Conservation (phyloP, 2,113 vertebrate species). For the Turdus rufiventris region DNA sequence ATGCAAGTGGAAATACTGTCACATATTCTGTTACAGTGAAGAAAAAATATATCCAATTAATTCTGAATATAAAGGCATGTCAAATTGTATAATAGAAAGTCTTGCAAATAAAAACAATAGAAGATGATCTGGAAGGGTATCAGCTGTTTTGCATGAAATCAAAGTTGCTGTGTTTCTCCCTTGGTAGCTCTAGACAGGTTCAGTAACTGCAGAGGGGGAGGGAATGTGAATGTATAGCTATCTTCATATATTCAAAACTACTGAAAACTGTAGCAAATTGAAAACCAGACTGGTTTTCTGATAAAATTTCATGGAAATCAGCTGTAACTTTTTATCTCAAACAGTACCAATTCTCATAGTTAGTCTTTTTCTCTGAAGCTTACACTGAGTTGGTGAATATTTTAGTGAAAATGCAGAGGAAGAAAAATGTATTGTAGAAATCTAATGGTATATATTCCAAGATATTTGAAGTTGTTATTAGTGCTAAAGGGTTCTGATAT, state of each 20-base stretch:
- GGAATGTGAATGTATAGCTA: neutral
- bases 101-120: neutral
- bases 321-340: neutral
- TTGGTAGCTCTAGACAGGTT: neutral
- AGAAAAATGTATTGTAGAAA: neutral
- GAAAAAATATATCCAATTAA: neutral
- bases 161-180: neutral
- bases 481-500: neutral
- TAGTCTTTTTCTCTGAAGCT: neutral
- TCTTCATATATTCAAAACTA: neutral
- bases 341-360: neutral
- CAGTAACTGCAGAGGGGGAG: neutral
- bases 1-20: neutral
- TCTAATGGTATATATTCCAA: neutral
- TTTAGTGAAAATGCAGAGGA: neutral
- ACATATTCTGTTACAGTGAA: neutral
- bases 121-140: neutral
- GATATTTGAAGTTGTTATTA: neutral
- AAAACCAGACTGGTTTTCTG: neutral
- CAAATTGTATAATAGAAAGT: neutral
- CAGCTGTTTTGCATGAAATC: neutral
- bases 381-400: neutral
- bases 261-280: neutral
- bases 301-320: neutral
- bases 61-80: neutral